Base-by-base conservation (phyloP, 2,113 vertebrate genomes). In the Eurypyga helias region DNA sequence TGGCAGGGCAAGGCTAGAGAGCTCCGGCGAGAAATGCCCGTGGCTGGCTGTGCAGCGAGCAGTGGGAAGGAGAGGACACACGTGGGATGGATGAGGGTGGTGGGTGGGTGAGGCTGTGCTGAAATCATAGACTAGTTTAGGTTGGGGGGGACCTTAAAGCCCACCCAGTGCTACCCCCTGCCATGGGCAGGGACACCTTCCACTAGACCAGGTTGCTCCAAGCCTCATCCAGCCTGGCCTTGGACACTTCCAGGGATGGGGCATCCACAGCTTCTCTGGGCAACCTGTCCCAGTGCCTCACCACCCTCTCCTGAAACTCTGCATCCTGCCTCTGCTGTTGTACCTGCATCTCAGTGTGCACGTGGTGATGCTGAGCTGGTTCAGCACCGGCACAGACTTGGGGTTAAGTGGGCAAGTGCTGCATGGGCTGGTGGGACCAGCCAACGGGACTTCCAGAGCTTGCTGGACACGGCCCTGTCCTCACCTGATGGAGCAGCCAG, bases 321-420 rank as follows among this genome's bases (percentile, higher is more conserved):
- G 61, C 38, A 6, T 6, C 36, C 18, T 12, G 13, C 26, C 60
- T 20, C 66, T 8, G 49, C 57, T 25, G 33, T 8, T 2, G 3
- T 1, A 16, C 23, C 36, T 2, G 6, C n/a, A 11, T 7, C 62
- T 29, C 24, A 1, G 19, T 0, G 15, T 3, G 24, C 5, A 15
- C 7, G 36, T 7, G 46, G 26, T 9, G 13, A 17, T 9, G 0
- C 65, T 0, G 61, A 38, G 43, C 58, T 43, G 6, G 21, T 1
- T 26, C 46, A 4, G n/a, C 21, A 14, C 41, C 3, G 23, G n/a
- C 10, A 2, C 51, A 28, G 5, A 15, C 3, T 3, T 0, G 2
- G 49, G n/a, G 16, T 26, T 9, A 4, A 5, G 38, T 8, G 25
- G 60, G 67, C 20, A 15, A 34, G 20, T 1, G 21, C 43, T 45